Evolutionary conservation across 2,888 invertebrate genomes (phyloP).

Genomic region (Latrodectus hesperus): DNA sequence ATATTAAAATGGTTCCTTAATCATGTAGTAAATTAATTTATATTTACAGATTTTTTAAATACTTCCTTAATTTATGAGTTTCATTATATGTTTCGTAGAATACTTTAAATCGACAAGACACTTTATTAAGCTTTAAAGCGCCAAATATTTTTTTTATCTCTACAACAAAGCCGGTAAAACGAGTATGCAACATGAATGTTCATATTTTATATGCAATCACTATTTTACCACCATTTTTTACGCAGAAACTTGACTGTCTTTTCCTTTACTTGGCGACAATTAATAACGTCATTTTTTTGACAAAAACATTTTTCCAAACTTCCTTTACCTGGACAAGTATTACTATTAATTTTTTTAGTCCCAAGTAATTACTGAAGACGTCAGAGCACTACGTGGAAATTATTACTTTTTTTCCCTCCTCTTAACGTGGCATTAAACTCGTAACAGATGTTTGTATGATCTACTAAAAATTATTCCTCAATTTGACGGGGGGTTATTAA

Average conservation of each 20-base stretch:
- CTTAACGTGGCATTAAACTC: neutral
- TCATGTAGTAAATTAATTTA: too few species aligned
- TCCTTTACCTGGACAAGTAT: constrained; percentile 8
- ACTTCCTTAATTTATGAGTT: too few species aligned
- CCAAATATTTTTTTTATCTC: too few species aligned
- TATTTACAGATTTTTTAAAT: too few species aligned
- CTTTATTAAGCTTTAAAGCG: too few species aligned
- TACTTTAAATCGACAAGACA: too few species aligned
- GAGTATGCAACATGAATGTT: too few species aligned
- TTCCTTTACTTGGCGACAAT: constrained; percentile 6
- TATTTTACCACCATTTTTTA: too few species aligned
- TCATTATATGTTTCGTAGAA: too few species aligned
- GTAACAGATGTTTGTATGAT: constrained; percentile 44
- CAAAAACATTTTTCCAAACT: constrained; percentile 8
- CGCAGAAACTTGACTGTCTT: constrained; percentile 12
- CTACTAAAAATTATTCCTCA: constrained; percentile 46
- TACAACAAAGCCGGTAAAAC: too few species aligned
- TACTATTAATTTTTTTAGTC: constrained; percentile 4
- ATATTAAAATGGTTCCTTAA: too few species aligned
- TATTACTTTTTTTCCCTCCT: neutral
- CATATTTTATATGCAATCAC: too few species aligned
- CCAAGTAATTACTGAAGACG: constrained; percentile 30
- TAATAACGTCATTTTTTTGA: constrained; percentile 14
- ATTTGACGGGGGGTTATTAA: constrained; percentile 23
- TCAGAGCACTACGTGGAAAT: neutral